Evolutionary conservation across 2,797 vertebrate species (phyloP).

Genomic region (Myotis vivesi): DNA sequence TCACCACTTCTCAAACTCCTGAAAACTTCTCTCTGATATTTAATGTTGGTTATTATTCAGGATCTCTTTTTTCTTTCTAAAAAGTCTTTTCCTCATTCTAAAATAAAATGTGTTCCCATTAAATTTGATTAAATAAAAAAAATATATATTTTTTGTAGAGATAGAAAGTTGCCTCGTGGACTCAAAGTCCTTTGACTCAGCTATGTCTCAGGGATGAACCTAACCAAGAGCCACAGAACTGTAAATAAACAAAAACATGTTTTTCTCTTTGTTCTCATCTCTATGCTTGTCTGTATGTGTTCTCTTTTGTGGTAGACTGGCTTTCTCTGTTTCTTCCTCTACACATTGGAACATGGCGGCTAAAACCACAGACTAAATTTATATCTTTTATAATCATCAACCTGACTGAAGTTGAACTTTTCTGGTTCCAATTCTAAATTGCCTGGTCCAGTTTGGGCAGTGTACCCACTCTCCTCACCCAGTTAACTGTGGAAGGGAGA

Average conservation of each 20-base stretch:
- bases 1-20: background rate
- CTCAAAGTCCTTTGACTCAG: background rate
- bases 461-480: background rate
- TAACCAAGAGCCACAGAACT: background rate
- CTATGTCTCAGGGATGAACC: background rate
- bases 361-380: background rate
- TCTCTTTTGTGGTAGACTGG: background rate
- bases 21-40: background rate
- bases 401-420: background rate
- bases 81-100: background rate
- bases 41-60: background rate
- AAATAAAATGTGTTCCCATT: background rate
- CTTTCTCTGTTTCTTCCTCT: background rate
- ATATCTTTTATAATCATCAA: background rate
- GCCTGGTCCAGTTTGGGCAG: background rate
- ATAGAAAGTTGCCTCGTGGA: background rate
- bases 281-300: background rate
- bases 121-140: slow-evolving; percentile 22
- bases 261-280: background rate
- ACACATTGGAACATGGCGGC: background rate
- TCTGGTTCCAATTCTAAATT: background rate
- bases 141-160: no score
- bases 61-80: background rate
- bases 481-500: background rate
- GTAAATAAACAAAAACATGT: background rate